Evolutionary conservation across 2,797 vertebrate species (phyloP).

Genomic region (Erethizon dorsatum): DNA sequence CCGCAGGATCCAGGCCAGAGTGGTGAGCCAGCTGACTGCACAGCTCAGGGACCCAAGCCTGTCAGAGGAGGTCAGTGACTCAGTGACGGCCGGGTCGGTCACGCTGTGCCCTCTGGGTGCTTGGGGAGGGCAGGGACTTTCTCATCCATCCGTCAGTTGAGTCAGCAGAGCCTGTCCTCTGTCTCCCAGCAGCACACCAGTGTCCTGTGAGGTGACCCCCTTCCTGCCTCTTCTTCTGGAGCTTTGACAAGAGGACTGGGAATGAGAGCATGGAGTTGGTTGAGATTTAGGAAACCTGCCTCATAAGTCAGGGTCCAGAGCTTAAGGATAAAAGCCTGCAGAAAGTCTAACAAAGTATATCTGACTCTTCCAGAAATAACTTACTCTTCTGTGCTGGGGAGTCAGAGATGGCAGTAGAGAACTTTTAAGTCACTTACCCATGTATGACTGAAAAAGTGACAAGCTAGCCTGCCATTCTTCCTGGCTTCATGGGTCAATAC

Average conservation of each 20-base stretch:
- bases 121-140: background rate
- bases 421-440: background rate
- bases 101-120: background rate
- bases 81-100: slow-evolving; percentile 52
- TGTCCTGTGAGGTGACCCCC: background rate
- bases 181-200: background rate
- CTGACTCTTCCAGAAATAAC: background rate
- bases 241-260: background rate
- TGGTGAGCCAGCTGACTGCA: slow-evolving; percentile 81
- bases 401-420: background rate
- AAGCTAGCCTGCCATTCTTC: no score
- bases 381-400: background rate
- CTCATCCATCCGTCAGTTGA: background rate
- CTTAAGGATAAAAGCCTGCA: background rate
- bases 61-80: slow-evolving; percentile 87
- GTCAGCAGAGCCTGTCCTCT: background rate
- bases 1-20: slow-evolving; percentile 76
- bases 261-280: background rate
- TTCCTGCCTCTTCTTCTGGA: background rate
- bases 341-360: background rate
- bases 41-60: slow-evolving; percentile 78
- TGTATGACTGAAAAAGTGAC: background rate
- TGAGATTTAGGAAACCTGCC: background rate
- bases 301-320: background rate
- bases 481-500: background rate